phyloP scores from a whole-genome alignment of 1,140 invertebrate genomes.

The Diachasmimorpha longicaudata region DNA sequence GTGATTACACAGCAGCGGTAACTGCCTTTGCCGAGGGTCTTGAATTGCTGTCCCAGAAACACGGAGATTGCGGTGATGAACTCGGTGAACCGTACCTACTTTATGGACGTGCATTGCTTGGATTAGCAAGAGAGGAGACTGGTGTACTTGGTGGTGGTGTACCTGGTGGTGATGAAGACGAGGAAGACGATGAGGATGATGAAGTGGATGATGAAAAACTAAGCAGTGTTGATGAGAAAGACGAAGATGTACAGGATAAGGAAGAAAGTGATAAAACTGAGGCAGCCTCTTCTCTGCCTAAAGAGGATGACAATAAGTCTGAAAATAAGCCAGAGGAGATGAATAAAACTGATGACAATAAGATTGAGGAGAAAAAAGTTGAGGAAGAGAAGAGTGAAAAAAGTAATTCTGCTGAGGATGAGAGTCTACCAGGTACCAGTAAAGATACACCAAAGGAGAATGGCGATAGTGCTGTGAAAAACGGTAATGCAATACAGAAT shows the following conservation, averaged over 20 bases:
- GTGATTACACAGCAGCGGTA: conserved; percentile 79
- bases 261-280: conserved; percentile 43
- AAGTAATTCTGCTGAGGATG: neutral
- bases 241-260: conserved; percentile 31
- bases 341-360: conserved; percentile 25
- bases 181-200: conserved; percentile 64
- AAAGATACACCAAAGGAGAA: conserved; percentile 47
- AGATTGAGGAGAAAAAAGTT: conserved; percentile 24
- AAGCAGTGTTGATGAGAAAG: conserved; percentile 49
- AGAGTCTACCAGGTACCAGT: conserved; percentile 36
- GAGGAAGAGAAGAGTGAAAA: conserved; percentile 19
- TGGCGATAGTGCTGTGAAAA: conserved; percentile 39
- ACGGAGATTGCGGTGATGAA: conserved; percentile 79
- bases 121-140: conserved; percentile 79
- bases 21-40: conserved; percentile 78
- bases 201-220: conserved; percentile 49
- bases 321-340: conserved; percentile 14
- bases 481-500: conserved; percentile 36
- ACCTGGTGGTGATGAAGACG: conserved; percentile 66
- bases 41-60: conserved; percentile 70
- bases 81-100: conserved; percentile 83
- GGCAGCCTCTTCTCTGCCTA: conserved; percentile 45
- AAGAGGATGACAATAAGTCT: conserved; percentile 29
- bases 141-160: conserved; percentile 79
- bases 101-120: conserved; percentile 81